A percentile compares a stretch with the other conserved stretches of the same genome.
phyloP scores from a whole-genome alignment of 2,888 invertebrate genomes.

The Conchocele bisecta region DNA sequence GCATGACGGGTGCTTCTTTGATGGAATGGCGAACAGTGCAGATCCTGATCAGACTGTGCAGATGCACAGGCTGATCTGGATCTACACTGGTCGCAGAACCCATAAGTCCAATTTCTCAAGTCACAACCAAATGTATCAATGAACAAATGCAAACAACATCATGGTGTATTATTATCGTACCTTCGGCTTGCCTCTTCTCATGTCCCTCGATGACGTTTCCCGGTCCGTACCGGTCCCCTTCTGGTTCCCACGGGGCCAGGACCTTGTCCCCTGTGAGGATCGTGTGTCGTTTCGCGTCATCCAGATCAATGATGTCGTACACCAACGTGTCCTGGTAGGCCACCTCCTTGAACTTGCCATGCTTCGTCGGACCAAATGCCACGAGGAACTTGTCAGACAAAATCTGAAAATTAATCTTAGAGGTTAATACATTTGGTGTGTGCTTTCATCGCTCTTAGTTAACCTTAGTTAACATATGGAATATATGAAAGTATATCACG shows the following conservation, averaged over 20 bases:
- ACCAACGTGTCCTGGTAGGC: conserved; percentile 81
- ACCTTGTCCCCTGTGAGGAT: conserved; percentile 79
- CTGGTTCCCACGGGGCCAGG: conserved; percentile 79
- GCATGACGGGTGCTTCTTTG: too few species aligned
- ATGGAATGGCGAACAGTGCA: too few species aligned
- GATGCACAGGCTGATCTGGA: too few species aligned
- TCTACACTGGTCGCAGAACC: too few species aligned
- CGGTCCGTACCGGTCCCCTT: conserved; percentile 78
- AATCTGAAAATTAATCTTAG: conserved; percentile 69
- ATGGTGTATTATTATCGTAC: conserved; percentile 57
- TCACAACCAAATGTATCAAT: too few species aligned
- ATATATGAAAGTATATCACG: too few species aligned
- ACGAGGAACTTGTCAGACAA: conserved; percentile 79
- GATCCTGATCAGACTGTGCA: too few species aligned
- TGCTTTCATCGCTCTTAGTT: too few species aligned
- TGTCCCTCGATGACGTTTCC: conserved; percentile 80
- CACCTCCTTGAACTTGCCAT: conserved; percentile 79
- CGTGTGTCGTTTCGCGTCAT: conserved; percentile 79
- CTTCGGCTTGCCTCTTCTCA: conserved; percentile 73
- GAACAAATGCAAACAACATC: too few species aligned
- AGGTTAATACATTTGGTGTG: too few species aligned
- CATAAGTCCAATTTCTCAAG: too few species aligned
- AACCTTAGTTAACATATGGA: too few species aligned
- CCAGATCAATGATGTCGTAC: conserved; percentile 80
- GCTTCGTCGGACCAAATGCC: conserved; percentile 80